phyloP scores from a whole-genome alignment of 2,797 vertebrate genomes.

The Pseudochirops cupreus region DNA sequence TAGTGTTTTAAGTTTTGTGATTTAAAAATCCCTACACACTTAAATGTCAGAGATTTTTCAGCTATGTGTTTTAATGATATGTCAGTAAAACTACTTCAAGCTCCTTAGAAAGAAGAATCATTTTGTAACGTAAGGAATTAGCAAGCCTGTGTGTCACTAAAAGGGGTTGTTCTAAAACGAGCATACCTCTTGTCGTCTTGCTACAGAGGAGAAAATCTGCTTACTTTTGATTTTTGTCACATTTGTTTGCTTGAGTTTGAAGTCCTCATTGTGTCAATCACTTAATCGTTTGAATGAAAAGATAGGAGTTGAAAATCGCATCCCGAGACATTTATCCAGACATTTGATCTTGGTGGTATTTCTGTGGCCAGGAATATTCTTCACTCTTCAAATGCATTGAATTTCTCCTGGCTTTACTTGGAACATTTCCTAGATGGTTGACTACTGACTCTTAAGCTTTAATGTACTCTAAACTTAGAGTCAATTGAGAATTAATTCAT shows the following conservation, averaged over 20 bases:
- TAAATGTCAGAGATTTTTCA: background rate
- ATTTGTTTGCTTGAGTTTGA: slow-evolving; percentile 52
- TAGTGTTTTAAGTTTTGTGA: background rate
- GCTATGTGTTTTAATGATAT: slow-evolving; percentile 33
- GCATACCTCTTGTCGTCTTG: slow-evolving; percentile 18
- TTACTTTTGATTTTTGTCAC: slow-evolving; percentile 45
- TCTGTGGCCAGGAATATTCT: slow-evolving; percentile 23
- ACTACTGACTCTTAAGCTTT: background rate
- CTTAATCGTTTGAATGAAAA: slow-evolving; percentile 36
- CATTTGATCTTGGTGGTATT: slow-evolving; percentile 11
- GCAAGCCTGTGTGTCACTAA: slow-evolving; percentile 43
- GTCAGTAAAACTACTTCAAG: slow-evolving; percentile 20
- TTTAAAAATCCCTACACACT: background rate
- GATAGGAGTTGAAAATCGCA: slow-evolving; percentile 18
- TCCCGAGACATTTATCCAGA: slow-evolving; percentile 2
- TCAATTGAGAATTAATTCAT: slow-evolving; percentile 29
- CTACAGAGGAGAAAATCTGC: slow-evolving; percentile 10
- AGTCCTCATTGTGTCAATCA: slow-evolving; percentile 11
- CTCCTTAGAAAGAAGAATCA: slow-evolving; percentile 23
- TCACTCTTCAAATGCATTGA: background rate
- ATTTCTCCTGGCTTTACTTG: background rate
- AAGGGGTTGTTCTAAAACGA: slow-evolving; percentile 34
- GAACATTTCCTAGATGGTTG: background rate
- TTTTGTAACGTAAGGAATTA: slow-evolving; percentile 45
- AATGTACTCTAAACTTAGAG: background rate